Conservation (phyloP, 35 echinoderm and acorn worm genomes). For the Nesometra sesokonis region DNA sequence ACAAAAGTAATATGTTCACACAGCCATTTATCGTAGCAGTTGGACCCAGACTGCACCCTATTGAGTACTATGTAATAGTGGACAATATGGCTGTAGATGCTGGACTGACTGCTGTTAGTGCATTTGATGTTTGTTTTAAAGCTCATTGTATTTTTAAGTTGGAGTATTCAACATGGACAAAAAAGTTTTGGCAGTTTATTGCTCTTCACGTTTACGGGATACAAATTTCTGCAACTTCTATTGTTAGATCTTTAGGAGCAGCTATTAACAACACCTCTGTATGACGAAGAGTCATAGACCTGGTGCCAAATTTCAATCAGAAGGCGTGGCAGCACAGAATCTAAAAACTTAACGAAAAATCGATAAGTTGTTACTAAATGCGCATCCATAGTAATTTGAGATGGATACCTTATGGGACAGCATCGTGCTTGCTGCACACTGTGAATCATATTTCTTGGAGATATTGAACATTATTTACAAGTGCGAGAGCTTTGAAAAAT, state of each 20-base stretch:
- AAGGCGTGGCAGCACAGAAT: too few relatives aligned
- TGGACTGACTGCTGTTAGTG: slow-evolving; percentile 16
- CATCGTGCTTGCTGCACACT: too few relatives aligned
- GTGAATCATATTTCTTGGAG: too few relatives aligned
- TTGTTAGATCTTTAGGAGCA: background rate
- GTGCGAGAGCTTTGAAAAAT: too few relatives aligned
- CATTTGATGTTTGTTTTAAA: slow-evolving; percentile 23
- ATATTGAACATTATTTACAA: too few relatives aligned
- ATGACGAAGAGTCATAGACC: too few relatives aligned
- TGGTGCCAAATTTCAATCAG: too few relatives aligned
- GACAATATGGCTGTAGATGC: background rate
- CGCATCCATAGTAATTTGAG: too few relatives aligned
- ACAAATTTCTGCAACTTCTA: background rate
- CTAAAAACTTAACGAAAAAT: too few relatives aligned
- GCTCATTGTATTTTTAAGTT: slow-evolving; percentile 36
- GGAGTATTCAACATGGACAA: slow-evolving; percentile 18
- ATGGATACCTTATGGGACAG: too few relatives aligned
- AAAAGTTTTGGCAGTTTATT: slow-evolving; percentile 25
- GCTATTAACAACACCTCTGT: too few relatives aligned
- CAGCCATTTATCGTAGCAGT: slow-evolving; percentile 30
- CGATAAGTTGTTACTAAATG: too few relatives aligned
- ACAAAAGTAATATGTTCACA: slow-evolving; percentile 13
- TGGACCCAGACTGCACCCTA: slow-evolving; percentile 8
- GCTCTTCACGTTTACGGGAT: slow-evolving; percentile 7
- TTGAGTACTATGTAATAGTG: slow-evolving; percentile 21